Percentiles rank a stretch among this genome's conserved stretches.
phyloP scores from a whole-genome alignment of 2,113 vertebrate species.

The Scolopax mira region DNA sequence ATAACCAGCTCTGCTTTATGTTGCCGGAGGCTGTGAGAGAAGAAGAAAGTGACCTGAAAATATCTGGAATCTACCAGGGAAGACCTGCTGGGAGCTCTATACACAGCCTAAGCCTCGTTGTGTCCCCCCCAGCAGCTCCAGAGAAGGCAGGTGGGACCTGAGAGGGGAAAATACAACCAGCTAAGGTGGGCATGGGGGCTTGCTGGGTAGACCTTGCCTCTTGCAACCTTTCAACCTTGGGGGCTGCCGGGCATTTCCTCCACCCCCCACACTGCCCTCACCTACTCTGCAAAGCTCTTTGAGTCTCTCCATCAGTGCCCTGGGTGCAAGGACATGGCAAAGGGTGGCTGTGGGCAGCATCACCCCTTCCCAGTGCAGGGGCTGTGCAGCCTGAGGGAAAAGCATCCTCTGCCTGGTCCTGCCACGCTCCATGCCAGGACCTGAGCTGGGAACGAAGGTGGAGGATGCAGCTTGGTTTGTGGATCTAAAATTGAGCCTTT shows the following conservation, averaged over 20 bases:
- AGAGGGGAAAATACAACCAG: not conserved
- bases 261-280: not conserved
- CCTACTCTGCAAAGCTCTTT: too few relatives aligned
- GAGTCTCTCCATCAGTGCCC: not conserved
- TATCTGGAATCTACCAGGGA: not conserved
- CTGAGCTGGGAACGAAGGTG: not conserved
- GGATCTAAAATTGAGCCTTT: not conserved
- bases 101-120: not conserved
- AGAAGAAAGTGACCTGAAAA: not conserved
- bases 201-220: not conserved
- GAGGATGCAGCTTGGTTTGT: not conserved
- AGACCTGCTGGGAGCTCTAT: not conserved
- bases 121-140: not conserved
- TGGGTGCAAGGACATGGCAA: not conserved
- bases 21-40: not conserved
- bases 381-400: too few relatives aligned
- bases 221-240: not conserved
- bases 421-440: not conserved
- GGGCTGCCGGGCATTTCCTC: too few relatives aligned
- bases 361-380: too few relatives aligned
- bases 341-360: not conserved
- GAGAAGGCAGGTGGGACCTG: not conserved
- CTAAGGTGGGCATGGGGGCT: accelerated
- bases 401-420: not conserved
- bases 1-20: not conserved